Evolutionary conservation across 2,888 invertebrate genomes (phyloP), one percentile per base, ranked within the genome.

Genomic region (Vanessa cardui): DNA sequence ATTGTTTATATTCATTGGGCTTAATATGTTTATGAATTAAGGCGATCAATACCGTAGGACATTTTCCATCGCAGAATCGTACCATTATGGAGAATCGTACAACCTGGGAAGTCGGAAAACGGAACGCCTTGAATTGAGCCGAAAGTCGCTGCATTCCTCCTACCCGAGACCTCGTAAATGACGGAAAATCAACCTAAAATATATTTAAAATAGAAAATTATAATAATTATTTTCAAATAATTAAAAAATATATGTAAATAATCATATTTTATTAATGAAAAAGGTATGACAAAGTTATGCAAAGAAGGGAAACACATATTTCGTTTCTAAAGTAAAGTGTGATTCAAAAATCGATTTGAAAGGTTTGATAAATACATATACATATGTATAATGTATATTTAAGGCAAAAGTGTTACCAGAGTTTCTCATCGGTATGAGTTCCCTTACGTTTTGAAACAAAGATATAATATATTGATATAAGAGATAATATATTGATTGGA

Each of bases 21-120:
- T 47, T 18, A 18, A 2, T 39, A 15, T 33, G 7, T 31, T 31
- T 1, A 26, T 49, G 21, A 47, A n/a, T 7, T 26, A 16, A 47
- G 15, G 9, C 12, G 33, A 12, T 26, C 12, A 47, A 73, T 70
- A 96, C 96, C 78, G 94, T 93, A 21, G 93, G 90, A 80, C 98
- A 98, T 70, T 92, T 92, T 2, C 92, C 89, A n/a, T 94, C 90
- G 80, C 98, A 98, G 83, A 97, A 97, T 72, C 96, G 95, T 15
- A 98, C 95, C 86, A 96, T 95, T 2, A 97, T 95, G 76, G 96
- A 95, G 81, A 98, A 98, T 72, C 96, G 94, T 0, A 98, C 96
- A 7, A 96, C 94, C 44, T 96, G 95, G n/a, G 97, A 96, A 15
- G 96, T 95, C 0, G 97, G 96, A 87, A 98, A 98, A 73, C 97